A percentile compares a stretch with the other conserved stretches of the same genome.
Evolutionary conservation across 2,797 vertebrate species (phyloP).

Genomic region (Poecilia velifera): DNA sequence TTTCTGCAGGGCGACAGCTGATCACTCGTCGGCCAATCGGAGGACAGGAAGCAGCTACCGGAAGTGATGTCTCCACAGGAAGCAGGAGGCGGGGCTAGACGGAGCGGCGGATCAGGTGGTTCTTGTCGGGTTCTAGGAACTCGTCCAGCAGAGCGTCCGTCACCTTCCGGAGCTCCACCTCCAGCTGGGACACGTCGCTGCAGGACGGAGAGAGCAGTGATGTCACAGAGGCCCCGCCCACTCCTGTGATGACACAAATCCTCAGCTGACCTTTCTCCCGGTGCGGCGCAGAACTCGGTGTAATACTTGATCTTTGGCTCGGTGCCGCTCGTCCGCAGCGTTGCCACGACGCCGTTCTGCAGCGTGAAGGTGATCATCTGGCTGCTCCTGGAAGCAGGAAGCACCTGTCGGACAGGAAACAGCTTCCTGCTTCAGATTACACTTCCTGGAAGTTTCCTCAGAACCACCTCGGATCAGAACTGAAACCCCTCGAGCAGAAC

Average conservation of each 20-base stretch:
- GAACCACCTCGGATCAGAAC: background rate
- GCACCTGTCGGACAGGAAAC: constrained; percentile 77
- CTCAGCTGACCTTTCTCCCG: constrained; percentile 84
- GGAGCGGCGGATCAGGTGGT: constrained; percentile 85
- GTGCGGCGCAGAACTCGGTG: constrained; percentile 88
- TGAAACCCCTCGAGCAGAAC: background rate
- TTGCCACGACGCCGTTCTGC: constrained; percentile 91
- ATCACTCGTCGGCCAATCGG: constrained; percentile 4
- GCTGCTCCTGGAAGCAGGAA: constrained; percentile 86
- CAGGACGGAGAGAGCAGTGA: constrained; percentile 16
- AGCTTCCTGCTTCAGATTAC: background rate
- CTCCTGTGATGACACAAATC: background rate
- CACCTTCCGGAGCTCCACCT: constrained; percentile 85
- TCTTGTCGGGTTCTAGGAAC: constrained; percentile 91
- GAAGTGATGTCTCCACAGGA: constrained; percentile 26
- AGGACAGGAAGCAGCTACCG: constrained; percentile 1
- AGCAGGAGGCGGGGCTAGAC: constrained; percentile 58
- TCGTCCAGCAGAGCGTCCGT: constrained; percentile 84
- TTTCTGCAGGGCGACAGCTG: background rate
- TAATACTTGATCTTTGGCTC: constrained; percentile 98
- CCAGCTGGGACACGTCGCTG: constrained; percentile 83
- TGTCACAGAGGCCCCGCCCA: constrained; percentile 13
- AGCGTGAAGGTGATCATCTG: constrained; percentile 97
- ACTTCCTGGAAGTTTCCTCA: background rate
- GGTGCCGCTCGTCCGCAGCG: constrained; percentile 93